These are phyloP conservation scores for Sycobia sp. DNA, from an alignment of 1,140 invertebrate species.

Conservation along the genomic window DNA sequence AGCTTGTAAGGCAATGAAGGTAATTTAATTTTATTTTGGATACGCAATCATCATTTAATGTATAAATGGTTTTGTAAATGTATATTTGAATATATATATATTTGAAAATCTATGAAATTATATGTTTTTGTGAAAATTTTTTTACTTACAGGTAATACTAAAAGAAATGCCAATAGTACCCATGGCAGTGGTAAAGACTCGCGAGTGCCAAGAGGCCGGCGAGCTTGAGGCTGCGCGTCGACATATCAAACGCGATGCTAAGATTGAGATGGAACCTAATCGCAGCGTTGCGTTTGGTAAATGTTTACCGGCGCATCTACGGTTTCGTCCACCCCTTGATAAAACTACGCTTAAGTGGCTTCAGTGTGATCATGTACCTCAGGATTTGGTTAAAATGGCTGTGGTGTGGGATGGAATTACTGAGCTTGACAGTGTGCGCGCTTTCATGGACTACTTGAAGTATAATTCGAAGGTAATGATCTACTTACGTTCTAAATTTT, in stretches of 20 bases:
- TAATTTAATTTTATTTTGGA: too few relatives aligned
- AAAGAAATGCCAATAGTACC: constrained; percentile 50
- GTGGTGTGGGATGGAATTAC: constrained; percentile 64
- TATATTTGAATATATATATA: too few relatives aligned
- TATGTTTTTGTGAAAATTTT: too few relatives aligned
- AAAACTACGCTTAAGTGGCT: constrained; percentile 60
- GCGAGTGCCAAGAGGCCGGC: constrained; percentile 50
- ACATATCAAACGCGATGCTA: constrained; percentile 60
- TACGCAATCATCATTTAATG: too few relatives aligned
- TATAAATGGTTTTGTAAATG: too few relatives aligned
- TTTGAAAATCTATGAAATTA: too few relatives aligned
- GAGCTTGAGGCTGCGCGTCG: constrained; percentile 53
- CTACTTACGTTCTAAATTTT: too few relatives aligned
- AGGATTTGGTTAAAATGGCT: constrained; percentile 65
- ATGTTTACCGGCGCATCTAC: constrained; percentile 59
- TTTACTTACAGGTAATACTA: constrained; percentile 38
- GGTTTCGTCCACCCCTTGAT: constrained; percentile 61
- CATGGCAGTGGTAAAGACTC: constrained; percentile 36
- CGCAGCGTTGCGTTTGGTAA: constrained; percentile 59
- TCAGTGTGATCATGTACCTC: constrained; percentile 58
- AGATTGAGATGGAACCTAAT: constrained; percentile 57
- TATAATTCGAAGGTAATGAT: constrained; percentile 36
- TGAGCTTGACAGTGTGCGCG: constrained; percentile 54
- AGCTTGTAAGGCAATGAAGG: constrained; percentile 60
- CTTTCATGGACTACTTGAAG: constrained; percentile 50